Evolutionary conservation across 1,140 invertebrate species (phyloP), one percentile per base, ranked within the genome.

Genomic region (Drosophila saltans): DNA sequence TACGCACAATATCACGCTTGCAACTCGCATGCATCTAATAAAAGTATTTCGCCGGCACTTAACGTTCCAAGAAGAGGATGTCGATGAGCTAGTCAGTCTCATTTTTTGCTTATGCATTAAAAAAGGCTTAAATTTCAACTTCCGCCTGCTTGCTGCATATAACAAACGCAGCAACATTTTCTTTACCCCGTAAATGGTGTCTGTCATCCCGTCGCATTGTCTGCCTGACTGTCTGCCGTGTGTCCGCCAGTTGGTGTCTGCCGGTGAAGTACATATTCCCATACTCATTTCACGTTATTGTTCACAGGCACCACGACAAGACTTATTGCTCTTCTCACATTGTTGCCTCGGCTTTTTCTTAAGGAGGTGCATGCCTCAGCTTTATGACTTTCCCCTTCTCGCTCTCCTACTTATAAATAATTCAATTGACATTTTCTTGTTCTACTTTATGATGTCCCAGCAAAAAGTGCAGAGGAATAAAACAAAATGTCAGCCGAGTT

Each of bases 1-100:
- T 59, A 78, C 75, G 72, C 71, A 48, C 8, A 57, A 33, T 77
- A 77, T 78, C 75, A 78, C 72, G 75, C 66, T 62, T 74, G 62
- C 62, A 40, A 70, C 72, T 77, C 71, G 48, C 68, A 24, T 26
- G 60, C 40, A 28, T 26, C 71, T 52, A 33, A 66, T 33, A 30
- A 48, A 73, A 69, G 73, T 77, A 65, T 73, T 62, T 66, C 16
- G 61, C 45, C 68, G 73, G 66, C 67, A 78, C 75, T 74, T 66
- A 70, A 59, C 72, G 52, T 58, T 52, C 59, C 62, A 6, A 55
- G 62, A 55, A 11, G 16, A 11, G 63, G 24, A 41, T 60, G 69
- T 45, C 11, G 52, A 64, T 65, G 68, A 52, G 21, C 45, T 52
- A 52, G 45, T 52, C 7, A 26, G 45, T 48, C 6, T 7, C 33